phyloP scores from a whole-genome alignment of 2,797 vertebrate genomes.

The Nannoperca obscura region DNA sequence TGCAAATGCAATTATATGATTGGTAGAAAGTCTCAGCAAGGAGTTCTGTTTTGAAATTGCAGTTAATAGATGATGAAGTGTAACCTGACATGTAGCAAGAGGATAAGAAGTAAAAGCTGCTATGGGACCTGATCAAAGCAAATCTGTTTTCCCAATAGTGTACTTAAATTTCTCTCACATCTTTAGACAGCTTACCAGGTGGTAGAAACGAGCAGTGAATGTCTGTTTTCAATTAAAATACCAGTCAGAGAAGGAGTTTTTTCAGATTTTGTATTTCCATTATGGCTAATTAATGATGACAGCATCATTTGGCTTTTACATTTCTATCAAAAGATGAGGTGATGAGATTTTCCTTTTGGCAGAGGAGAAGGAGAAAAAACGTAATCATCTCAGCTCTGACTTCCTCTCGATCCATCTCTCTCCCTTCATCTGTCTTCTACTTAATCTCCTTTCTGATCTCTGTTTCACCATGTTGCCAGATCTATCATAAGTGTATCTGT shows the following conservation, averaged over 20 bases:
- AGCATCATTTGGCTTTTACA: constrained; percentile 51
- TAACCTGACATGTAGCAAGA: constrained; percentile 25
- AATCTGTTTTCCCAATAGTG: constrained; percentile 44
- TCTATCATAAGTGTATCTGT: background rate
- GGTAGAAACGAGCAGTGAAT: constrained; percentile 25
- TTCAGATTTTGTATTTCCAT: constrained; percentile 41
- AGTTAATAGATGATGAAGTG: constrained; percentile 24
- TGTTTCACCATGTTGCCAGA: constrained; percentile 20
- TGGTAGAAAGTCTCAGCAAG: background rate
- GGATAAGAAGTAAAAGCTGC: constrained; percentile 35
- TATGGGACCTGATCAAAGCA: constrained; percentile 61
- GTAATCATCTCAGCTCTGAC: constrained; percentile 50
- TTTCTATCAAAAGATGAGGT: constrained; percentile 61
- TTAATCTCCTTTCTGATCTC: constrained; percentile 45
- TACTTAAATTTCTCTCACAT: constrained; percentile 45
- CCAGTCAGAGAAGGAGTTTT: constrained; percentile 44
- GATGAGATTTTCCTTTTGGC: constrained; percentile 60
- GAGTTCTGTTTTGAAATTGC: constrained; percentile 10
- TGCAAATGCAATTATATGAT: background rate
- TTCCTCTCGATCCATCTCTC: constrained; percentile 56
- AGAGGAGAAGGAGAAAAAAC: constrained; percentile 36
- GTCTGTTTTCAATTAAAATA: constrained; percentile 68
- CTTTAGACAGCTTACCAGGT: constrained; percentile 44
- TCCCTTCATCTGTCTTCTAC: constrained; percentile 50
- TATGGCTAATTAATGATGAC: constrained; percentile 52